Percentiles rank a stretch among this genome's conserved stretches.
Evolutionary conservation across 2,888 invertebrate species (phyloP).

Genomic region (Abrostola triplasia): DNA sequence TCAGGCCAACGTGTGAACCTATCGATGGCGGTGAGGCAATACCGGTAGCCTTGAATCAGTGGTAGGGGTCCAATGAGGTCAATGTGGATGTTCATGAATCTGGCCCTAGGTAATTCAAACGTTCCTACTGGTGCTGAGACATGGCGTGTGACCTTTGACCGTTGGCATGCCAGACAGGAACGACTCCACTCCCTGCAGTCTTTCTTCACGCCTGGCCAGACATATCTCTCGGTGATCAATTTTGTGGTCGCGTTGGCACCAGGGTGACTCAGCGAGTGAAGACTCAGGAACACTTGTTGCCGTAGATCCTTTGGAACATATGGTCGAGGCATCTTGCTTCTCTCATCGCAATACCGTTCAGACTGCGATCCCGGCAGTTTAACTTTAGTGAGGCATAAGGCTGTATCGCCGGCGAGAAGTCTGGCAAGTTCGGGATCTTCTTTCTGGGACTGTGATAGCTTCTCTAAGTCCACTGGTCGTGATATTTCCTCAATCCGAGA

Average conservation of each 20-base stretch:
- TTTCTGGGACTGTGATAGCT: conserved; percentile 4
- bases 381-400: conserved; percentile 9
- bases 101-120: conserved; percentile 1
- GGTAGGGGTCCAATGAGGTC: conserved; percentile 47
- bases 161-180: conserved; percentile 61
- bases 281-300: conserved; percentile 19
- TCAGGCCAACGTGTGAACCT: conserved; percentile 54
- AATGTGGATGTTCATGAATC: conserved; percentile 39
- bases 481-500: conserved; percentile 50
- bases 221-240: conserved; percentile 37
- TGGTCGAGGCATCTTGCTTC: conserved; percentile 20
- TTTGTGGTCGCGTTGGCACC: conserved; percentile 27
- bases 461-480: background rate
- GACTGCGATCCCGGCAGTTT: conserved; percentile 4
- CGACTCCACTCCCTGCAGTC: conserved; percentile 53
- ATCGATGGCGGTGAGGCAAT: conserved; percentile 53
- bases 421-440: conserved; percentile 2
- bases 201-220: conserved; percentile 46
- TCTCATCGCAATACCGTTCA: conserved; percentile 17
- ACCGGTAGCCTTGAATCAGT: conserved; percentile 30
- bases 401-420: background rate
- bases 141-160: conserved; percentile 58
- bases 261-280: conserved; percentile 31
- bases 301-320: conserved; percentile 28
- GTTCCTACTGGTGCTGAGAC: conserved; percentile 5